phyloP scores from a whole-genome alignment of 2,888 invertebrate genomes.

The Drosophila anomalata region DNA sequence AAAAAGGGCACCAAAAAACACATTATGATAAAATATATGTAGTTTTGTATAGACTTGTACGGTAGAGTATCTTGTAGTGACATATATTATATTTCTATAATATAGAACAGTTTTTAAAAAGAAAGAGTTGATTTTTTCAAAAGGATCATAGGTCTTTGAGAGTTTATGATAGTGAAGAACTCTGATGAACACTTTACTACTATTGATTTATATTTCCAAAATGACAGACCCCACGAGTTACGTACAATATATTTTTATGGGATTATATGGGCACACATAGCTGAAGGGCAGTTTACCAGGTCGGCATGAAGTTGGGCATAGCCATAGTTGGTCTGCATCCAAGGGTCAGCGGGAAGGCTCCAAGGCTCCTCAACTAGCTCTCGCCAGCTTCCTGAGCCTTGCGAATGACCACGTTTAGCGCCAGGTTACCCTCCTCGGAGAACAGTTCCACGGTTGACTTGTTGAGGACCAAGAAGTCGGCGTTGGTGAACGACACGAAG shows the following conservation, averaged over 20 bases:
- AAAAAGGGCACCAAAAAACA: slow-evolving; percentile 2
- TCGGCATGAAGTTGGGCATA: background rate
- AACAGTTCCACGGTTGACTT: slow-evolving; percentile 98
- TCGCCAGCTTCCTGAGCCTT: slow-evolving; percentile 17
- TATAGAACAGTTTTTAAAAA: background rate
- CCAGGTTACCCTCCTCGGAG: slow-evolving; percentile 99
- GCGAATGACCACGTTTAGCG: slow-evolving; percentile 99
- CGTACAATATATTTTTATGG: slow-evolving; percentile 6
- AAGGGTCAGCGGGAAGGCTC: too few relatives aligned
- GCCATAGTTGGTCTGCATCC: background rate
- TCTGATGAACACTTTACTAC: background rate
- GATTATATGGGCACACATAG: background rate
- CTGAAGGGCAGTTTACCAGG: background rate
- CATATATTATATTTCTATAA: background rate
- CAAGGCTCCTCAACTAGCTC: background rate
- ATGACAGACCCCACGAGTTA: background rate
- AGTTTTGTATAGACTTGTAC: background rate
- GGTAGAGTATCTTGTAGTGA: background rate
- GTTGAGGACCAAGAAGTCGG: slow-evolving; percentile 99
- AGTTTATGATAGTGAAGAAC: too few relatives aligned
- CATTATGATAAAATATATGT: background rate
- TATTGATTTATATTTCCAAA: background rate
- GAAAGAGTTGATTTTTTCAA: background rate
- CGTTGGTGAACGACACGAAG: slow-evolving; percentile 97
- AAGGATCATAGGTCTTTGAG: too few relatives aligned